Evolutionary conservation across 37 sponge, comb jelly and placozoan genomes (phyloP), one percentile per base, ranked within the genome.

Genomic region (Chondrosia reniformis): DNA sequence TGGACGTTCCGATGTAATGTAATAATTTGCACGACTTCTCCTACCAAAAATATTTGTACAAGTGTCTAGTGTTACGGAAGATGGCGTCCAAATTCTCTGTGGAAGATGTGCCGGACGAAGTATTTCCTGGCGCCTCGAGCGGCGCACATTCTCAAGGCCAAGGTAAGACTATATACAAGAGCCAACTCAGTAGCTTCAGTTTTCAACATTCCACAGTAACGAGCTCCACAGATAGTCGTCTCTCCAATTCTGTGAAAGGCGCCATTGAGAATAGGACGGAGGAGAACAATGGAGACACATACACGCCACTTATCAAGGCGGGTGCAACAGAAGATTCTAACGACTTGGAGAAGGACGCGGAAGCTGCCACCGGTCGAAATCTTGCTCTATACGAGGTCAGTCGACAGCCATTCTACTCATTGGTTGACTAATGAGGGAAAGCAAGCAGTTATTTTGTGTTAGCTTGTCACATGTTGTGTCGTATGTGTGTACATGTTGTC

Each of bases 21-120:
- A n/a, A n/a, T n/a, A n/a, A n/a, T n/a, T n/a, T n/a, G n/a, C n/a
- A n/a, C n/a, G n/a, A n/a, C n/a, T n/a, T n/a, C n/a, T n/a, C n/a
- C n/a, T n/a, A n/a, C n/a, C n/a, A n/a, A n/a, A n/a, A n/a, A n/a
- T n/a, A n/a, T n/a, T n/a, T n/a, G n/a, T n/a, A n/a, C n/a, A n/a
- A n/a, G n/a, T n/a, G n/a, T n/a, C n/a, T n/a, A n/a, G n/a, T n/a
- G n/a, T n/a, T n/a, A n/a, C n/a, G n/a, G 58, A 67, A 56, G 46
- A 81, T 80, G 87, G 82, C 77, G 37, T 52, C 91, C 64, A 78
- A 78, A 27, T 90, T 90, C 34, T 76, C 33, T 9, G 83, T 90
- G 9, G 55, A 82, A 19, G 89, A 85, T 46, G 89, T 84, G 1
- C 38, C 33, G 28, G 76, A 76, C 5, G 72, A 69, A 1, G 3